phyloP scores from a whole-genome alignment of 2,113 vertebrate genomes.

The Trogon surrucura region DNA sequence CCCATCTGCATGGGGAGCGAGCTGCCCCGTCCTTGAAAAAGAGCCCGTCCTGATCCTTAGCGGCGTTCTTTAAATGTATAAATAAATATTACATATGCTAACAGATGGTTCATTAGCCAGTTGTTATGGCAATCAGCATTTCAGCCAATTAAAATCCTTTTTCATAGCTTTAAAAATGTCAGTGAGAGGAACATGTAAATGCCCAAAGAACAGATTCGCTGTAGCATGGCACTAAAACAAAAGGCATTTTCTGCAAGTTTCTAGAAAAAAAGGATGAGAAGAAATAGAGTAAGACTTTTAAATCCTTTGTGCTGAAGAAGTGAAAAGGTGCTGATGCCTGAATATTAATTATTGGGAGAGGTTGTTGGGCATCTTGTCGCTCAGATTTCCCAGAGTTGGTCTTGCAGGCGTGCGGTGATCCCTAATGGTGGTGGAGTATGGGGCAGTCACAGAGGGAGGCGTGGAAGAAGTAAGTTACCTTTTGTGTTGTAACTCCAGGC shows the following conservation, averaged over 20 bases:
- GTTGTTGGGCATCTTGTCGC: not conserved
- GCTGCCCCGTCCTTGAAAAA: conserved; percentile 7
- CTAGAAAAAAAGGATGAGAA: not conserved
- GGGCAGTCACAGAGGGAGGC: not conserved
- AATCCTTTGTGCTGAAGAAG: not conserved
- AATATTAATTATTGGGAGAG: not conserved
- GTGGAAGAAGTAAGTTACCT: not conserved
- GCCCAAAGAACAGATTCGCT: conserved; percentile 31
- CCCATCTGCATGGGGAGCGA: not conserved
- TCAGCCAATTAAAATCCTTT: conserved; percentile 72
- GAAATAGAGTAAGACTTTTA: not conserved
- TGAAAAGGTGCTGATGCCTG: not conserved
- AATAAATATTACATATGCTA: conserved; percentile 78
- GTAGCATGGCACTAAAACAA: not conserved
- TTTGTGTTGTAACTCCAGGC: not conserved
- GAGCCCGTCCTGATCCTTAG: not conserved
- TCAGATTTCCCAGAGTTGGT: too few species aligned
- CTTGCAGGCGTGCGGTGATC: rapidly evolving
- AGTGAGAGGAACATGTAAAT: conserved; percentile 20
- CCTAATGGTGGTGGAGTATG: rapidly evolving
- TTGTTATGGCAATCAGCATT: conserved; percentile 77
- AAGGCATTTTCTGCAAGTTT: not conserved
- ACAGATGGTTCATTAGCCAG: conserved; percentile 77
- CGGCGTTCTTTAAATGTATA: not conserved
- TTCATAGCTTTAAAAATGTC: conserved; percentile 65